Conservation (phyloP, 2,797 vertebrate genomes). For the Rhynchonycteris naso region DNA sequence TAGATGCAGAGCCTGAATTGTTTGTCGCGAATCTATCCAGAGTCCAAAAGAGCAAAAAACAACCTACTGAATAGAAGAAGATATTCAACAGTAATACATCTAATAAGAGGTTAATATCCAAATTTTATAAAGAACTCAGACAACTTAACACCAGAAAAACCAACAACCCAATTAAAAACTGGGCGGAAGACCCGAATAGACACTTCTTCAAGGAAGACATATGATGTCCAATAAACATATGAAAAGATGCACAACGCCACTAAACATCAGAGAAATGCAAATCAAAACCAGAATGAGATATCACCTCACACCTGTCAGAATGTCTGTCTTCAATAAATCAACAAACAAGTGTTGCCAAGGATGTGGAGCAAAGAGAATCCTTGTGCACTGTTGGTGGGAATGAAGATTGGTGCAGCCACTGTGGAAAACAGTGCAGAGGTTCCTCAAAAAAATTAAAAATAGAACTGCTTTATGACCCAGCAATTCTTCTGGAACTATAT, state of each 20-base stretch:
- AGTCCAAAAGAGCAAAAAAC: background rate
- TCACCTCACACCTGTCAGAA: background rate
- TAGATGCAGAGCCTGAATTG: background rate
- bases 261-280: too few species aligned
- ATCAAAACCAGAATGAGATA: too few species aligned
- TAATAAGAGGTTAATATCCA: too few species aligned
- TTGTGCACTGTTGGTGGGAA: background rate
- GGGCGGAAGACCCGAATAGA: too few species aligned
- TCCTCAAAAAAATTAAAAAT: background rate
- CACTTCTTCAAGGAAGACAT: too few species aligned
- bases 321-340: background rate
- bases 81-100: background rate
- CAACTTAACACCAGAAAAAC: too few species aligned
- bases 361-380: background rate
- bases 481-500: background rate
- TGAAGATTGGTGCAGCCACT: background rate
- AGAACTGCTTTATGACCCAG: background rate
- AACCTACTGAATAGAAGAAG: background rate
- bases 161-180: too few species aligned
- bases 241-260: too few species aligned
- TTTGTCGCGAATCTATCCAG: background rate
- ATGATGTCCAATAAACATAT: too few species aligned
- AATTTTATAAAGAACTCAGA: too few species aligned
- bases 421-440: background rate
- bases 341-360: background rate